Evolutionary conservation across 2,113 vertebrate species (phyloP).

Genomic region (Urocolius indicus): DNA sequence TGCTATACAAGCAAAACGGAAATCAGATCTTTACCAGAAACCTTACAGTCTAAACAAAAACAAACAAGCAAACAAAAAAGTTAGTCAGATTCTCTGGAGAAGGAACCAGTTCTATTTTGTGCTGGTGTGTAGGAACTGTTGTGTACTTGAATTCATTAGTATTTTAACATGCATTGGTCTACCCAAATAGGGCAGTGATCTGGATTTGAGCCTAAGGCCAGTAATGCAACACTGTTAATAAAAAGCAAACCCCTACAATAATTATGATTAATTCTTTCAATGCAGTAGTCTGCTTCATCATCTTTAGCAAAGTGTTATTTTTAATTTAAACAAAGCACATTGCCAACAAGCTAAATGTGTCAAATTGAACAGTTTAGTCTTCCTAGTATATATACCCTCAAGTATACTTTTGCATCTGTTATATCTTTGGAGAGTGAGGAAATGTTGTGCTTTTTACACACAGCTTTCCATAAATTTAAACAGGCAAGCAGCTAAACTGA

Average conservation of each 20-base stretch:
- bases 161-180: neutral
- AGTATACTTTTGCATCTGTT: constrained; percentile 24
- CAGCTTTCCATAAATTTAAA: constrained; percentile 26
- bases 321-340: constrained; percentile 40
- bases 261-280: constrained; percentile 21
- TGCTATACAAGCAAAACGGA: neutral
- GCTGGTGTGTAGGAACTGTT: neutral
- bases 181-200: neutral
- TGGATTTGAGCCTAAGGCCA: neutral
- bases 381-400: neutral
- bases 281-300: neutral
- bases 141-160: neutral
- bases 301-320: constrained; percentile 13
- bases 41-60: neutral
- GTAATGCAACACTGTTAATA: neutral
- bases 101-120: neutral
- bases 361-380: constrained; percentile 32
- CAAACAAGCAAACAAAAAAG: neutral
- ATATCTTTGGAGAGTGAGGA: neutral
- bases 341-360: constrained; percentile 21
- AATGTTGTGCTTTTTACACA: constrained; percentile 3
- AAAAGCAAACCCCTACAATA: neutral
- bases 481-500: neutral
- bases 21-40: neutral
- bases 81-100: neutral